Evolutionary conservation across 2,797 vertebrate genomes (phyloP).

Genomic region (Euthynnus affinis): DNA sequence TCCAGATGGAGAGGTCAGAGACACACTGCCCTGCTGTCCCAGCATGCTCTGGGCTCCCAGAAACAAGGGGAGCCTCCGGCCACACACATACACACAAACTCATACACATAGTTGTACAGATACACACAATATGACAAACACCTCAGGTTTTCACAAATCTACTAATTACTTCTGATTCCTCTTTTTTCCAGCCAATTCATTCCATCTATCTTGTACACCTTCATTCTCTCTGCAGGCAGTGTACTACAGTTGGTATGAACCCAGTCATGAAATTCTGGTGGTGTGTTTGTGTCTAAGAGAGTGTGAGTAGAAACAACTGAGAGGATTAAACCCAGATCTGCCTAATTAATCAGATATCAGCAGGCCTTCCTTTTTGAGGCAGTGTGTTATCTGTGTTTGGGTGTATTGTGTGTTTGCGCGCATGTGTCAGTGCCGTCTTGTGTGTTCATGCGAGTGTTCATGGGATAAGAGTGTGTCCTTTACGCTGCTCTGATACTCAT

Average conservation of each 20-base stretch:
- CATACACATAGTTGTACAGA: conserved; percentile 15
- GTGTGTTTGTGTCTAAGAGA: conserved; percentile 43
- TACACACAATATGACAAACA: conserved; percentile 58
- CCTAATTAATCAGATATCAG: conserved; percentile 84
- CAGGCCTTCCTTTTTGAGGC: conserved; percentile 64
- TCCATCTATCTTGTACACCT: conserved; percentile 61
- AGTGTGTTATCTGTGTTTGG: conserved; percentile 50
- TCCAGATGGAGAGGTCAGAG: conserved; percentile 85
- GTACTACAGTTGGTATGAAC: conserved; percentile 43
- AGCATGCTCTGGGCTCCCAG: conserved; percentile 82
- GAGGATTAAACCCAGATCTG: conserved; percentile 77
- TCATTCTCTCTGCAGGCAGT: conserved; percentile 54
- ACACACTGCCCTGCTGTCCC: conserved; percentile 82
- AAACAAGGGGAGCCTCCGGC: conserved; percentile 82
- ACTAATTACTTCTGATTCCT: conserved; percentile 72
- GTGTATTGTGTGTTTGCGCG: conserved; percentile 44
- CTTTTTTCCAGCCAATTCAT: conserved; percentile 56
- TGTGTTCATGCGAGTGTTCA: conserved; percentile 45
- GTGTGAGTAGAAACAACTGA: conserved; percentile 62
- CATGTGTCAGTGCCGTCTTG: conserved; percentile 27
- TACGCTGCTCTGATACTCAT: conserved; percentile 74
- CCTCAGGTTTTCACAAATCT: conserved; percentile 65
- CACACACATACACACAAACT: conserved; percentile 56
- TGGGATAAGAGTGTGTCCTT: conserved; percentile 67
- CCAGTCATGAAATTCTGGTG: conserved; percentile 50